Base-by-base conservation (phyloP, 2,113 vertebrate species). In the Callipepla californica region DNA sequence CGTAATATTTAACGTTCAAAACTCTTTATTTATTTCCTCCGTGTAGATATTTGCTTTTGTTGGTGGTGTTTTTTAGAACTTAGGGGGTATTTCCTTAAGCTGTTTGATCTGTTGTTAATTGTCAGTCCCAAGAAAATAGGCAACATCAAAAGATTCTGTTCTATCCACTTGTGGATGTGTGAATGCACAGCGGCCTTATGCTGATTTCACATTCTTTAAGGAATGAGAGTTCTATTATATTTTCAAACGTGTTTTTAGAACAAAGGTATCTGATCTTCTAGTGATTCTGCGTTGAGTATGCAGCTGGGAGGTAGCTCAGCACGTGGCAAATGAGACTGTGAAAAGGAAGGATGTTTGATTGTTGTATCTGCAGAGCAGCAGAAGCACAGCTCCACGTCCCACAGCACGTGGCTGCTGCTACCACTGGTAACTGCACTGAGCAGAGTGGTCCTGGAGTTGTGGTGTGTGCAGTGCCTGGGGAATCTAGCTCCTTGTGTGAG, bases 381-480 rank as follows among this genome's bases (percentile, higher is more conserved):
- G 1, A 36, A 36, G 34, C 34, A 36, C 34, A 36, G 34, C 30
- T 62, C 20, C 11, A 10, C 4, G 16, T 13, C 20, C 32, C n/a
- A 61, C 34, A 47, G 40, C 59, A 57, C 2, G 2, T 21, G 30
- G n/a, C 32, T 74, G 6, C 62, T 55, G 14, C 58, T 53, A 2
- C 36, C 14, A 7, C 26, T 48, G 23, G 50, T 25, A 28, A 26
- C 66, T 59, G 45, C 22, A 3, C 18, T 45, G 20, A 26, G 16
- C 13, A 6, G 45, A 42, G n/a, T 6, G 34, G 45, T 13, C 62
- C 28, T 30, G 28, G 45, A 30, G 34, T 6, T 40, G 11, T 6
- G 30, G 17, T 2, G 0, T 25, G 25, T 25, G 14, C 1, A 2
- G 30, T 47, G 36, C 36, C 66, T 47, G 19, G n/a, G 40, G 65